Evolutionary conservation across 2,797 vertebrate species (phyloP).

Genomic region (Darevskia nairensis): DNA sequence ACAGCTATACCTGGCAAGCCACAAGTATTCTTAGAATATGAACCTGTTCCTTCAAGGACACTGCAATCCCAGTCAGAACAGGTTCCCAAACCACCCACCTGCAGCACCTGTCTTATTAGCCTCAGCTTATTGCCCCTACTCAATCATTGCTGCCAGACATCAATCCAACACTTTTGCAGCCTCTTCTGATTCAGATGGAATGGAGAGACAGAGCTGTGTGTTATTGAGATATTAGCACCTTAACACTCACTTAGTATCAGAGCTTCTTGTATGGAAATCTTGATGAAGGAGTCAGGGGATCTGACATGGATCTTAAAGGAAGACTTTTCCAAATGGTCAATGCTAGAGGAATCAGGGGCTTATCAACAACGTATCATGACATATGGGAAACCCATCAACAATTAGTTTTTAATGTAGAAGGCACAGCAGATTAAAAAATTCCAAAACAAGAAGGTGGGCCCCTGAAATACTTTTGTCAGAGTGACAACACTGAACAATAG

Average conservation of each 20-base stretch:
- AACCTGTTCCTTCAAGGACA: no score
- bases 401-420: neutral
- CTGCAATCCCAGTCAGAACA: no score
- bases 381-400: neutral
- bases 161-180: no score
- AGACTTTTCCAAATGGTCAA: neutral
- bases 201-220: no score
- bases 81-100: no score
- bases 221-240: no score
- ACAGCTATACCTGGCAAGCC: no score
- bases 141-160: no score
- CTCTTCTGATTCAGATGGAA: no score
- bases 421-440: neutral
- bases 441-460: conserved; percentile 15
- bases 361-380: neutral
- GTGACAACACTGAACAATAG: neutral
- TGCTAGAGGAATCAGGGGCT: neutral
- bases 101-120: no score
- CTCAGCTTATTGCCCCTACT: no score
- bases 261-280: neutral
- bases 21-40: no score
- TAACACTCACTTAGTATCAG: neutral
- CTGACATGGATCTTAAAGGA: neutral
- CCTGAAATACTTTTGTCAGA: conserved; percentile 2
- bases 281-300: neutral